Percentiles rank a stretch among this genome's conserved stretches.
Conservation (phyloP, 2,113 vertebrate species). For the Catagonus wagneri region DNA sequence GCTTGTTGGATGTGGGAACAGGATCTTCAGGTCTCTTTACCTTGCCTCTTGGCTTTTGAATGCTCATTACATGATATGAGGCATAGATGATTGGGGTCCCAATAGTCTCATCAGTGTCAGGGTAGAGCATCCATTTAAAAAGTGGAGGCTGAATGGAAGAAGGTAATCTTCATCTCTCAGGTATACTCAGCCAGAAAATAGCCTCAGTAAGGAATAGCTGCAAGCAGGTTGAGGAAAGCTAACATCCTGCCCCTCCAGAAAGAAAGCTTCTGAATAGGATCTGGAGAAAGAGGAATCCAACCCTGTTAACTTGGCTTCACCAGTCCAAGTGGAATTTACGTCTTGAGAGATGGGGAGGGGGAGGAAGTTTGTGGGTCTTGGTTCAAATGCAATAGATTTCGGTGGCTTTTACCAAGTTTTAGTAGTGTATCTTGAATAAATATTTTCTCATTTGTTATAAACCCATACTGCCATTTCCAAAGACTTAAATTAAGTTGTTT, state of each 20-base stretch:
- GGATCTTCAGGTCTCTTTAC: too few species aligned
- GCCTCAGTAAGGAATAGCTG: neutral
- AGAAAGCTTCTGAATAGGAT: neutral
- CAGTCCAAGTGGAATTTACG: neutral
- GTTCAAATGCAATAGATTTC: neutral
- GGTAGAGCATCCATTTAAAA: neutral
- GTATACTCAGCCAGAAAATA: neutral
- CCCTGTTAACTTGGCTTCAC: neutral
- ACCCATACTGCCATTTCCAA: neutral
- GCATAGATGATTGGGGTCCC: neutral
- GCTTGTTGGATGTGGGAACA: accelerated
- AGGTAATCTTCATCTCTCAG: neutral
- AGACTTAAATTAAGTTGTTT: neutral
- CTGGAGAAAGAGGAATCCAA: neutral
- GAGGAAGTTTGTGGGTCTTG: neutral
- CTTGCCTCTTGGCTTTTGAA: neutral
- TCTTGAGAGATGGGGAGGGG: neutral
- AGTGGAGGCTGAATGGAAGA: neutral
- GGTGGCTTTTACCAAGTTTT: neutral
- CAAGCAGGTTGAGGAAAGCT: neutral
- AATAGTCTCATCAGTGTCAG: neutral
- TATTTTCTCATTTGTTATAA: neutral
- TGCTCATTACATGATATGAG: too few species aligned
- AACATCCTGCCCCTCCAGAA: neutral
- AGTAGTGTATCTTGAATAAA: neutral